Conservation (phyloP, 1,140 invertebrate species). For the Platorchestia sp. region DNA sequence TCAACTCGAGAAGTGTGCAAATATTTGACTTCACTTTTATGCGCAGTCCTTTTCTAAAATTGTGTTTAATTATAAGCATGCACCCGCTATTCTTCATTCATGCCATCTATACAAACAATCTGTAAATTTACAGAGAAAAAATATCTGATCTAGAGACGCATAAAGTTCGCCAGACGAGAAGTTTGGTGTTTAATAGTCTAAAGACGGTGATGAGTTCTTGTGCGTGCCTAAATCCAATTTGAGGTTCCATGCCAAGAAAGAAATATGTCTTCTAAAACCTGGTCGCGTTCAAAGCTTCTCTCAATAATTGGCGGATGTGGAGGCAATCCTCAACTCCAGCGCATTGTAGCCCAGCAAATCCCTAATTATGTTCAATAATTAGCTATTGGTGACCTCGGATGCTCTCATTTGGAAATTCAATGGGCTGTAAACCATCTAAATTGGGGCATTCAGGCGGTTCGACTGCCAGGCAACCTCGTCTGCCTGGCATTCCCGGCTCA, state of each 20-base stretch:
- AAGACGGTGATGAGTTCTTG: too few species aligned
- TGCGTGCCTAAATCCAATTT: neutral
- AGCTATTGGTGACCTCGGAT: conserved; percentile 29
- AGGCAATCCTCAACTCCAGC: neutral
- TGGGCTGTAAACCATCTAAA: conserved; percentile 25
- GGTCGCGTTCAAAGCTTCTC: neutral
- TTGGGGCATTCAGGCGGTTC: neutral
- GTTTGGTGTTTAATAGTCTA: too few species aligned
- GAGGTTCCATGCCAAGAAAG: neutral
- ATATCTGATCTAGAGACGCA: too few species aligned
- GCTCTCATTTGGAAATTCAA: conserved; percentile 40
- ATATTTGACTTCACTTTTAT: too few species aligned
- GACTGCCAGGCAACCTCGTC: neutral
- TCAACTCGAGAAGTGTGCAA: too few species aligned
- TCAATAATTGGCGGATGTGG: neutral
- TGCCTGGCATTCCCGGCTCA: neutral
- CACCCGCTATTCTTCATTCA: too few species aligned
- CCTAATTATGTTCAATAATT: conserved; percentile 34
- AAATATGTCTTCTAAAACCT: neutral
- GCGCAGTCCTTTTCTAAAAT: too few species aligned
- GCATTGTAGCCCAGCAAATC: neutral
- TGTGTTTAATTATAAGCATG: too few species aligned
- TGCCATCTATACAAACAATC: too few species aligned
- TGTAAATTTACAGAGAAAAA: too few species aligned
- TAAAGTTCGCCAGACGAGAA: too few species aligned